Conservation (phyloP, 1,140 invertebrate genomes). For the Lucilia cuprina region DNA sequence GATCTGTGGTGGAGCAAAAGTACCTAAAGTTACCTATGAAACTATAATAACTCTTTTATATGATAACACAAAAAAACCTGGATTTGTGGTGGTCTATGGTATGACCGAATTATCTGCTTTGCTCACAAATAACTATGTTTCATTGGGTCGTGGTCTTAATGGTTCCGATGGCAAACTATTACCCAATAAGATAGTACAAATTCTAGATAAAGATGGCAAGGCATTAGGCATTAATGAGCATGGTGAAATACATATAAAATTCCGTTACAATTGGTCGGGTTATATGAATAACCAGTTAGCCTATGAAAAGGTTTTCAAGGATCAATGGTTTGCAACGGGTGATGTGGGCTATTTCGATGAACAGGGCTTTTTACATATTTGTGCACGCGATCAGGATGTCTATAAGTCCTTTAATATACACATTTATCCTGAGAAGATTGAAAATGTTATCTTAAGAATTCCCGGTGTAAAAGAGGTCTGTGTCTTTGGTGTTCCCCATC, state of each 20-base stretch:
- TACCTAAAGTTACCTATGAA: conserved; percentile 45
- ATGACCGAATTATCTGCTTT: conserved; percentile 48
- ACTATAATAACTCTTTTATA: conserved; percentile 47
- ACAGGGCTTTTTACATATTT: conserved; percentile 70
- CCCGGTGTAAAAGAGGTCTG: conserved; percentile 79
- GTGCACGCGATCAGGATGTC: conserved; percentile 77
- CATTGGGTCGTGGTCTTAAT: conserved; percentile 50
- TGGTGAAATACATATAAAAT: conserved; percentile 69
- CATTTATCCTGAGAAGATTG: conserved; percentile 88
- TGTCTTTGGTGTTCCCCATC: conserved; percentile 81
- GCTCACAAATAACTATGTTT: conserved; percentile 47
- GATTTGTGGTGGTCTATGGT: conserved; percentile 51
- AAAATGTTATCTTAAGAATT: conserved; percentile 78
- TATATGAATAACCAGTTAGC: conserved; percentile 67
- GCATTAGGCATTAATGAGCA: conserved; percentile 53
- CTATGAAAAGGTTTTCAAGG: conserved; percentile 68
- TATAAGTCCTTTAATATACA: conserved; percentile 73
- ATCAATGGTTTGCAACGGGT: conserved; percentile 73
- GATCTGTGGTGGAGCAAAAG: conserved; percentile 51
- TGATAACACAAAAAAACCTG: conserved; percentile 24
- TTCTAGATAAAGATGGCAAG: conserved; percentile 47
- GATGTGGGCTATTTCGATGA: conserved; percentile 75
- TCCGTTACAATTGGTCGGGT: conserved; percentile 65
- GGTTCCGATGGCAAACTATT: conserved; percentile 54
- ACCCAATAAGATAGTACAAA: conserved; percentile 48